Conservation (phyloP, 2,113 vertebrate genomes). For the Limanda limanda region DNA sequence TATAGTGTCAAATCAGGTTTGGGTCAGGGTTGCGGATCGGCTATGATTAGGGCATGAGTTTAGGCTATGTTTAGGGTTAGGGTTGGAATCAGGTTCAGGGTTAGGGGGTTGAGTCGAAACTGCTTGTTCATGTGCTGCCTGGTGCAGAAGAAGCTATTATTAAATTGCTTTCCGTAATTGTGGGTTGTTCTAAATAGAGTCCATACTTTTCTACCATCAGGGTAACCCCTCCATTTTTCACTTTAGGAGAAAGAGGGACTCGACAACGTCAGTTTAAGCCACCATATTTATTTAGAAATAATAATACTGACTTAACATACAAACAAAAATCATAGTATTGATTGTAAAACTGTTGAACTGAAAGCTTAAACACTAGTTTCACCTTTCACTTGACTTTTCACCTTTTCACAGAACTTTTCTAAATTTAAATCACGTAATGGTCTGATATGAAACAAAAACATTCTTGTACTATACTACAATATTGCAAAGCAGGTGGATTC, state of each 20-base stretch:
- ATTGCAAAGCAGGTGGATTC: slow-evolving; percentile 17
- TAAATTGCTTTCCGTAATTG: no score
- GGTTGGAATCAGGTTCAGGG: no score
- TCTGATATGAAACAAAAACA: slow-evolving; percentile 20
- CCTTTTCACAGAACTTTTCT: neutral
- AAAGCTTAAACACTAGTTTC: no score
- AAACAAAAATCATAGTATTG: slow-evolving; percentile 7
- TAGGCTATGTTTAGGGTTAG: no score
- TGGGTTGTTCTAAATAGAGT: slow-evolving; percentile 1
- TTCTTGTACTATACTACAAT: neutral
- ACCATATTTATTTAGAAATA: slow-evolving; percentile 33
- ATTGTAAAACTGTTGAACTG: neutral
- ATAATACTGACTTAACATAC: slow-evolving; percentile 13
- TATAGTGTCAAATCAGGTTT: no score
- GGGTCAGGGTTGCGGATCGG: no score
- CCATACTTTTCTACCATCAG: slow-evolving; percentile 4
- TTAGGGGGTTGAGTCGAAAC: no score
- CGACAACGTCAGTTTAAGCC: neutral
- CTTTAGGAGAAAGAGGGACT: neutral
- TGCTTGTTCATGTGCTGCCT: no score
- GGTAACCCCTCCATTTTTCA: slow-evolving; percentile 1
- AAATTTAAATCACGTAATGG: neutral
- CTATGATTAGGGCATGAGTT: no score
- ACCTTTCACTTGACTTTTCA: no score
- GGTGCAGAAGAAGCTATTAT: no score